A percentile compares a stretch with the other conserved stretches of the same genome.
Conservation (phyloP, 2,113 vertebrate species). For the Neomonachus schauinslandi region DNA sequence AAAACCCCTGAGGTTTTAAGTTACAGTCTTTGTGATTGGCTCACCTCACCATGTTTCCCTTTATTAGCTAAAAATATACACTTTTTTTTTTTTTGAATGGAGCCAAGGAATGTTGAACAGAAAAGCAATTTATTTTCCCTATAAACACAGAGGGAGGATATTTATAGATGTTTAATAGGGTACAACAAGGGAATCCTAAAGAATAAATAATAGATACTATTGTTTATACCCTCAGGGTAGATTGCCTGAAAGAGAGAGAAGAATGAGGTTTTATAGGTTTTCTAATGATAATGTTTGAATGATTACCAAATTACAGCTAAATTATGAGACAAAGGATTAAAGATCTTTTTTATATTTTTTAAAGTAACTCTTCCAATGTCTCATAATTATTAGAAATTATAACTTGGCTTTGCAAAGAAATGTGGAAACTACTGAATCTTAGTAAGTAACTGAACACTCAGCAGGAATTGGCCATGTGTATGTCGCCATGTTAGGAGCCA, state of each 20-base stretch:
- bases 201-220: constrained; percentile 4
- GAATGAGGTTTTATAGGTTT: background rate
- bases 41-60: background rate
- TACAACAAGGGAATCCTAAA: constrained; percentile 4
- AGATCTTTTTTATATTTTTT: constrained; percentile 7
- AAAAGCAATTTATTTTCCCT: constrained; percentile 38
- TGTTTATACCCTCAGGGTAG: background rate
- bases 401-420: background rate
- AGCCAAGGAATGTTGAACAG: background rate
- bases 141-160: constrained; percentile 20
- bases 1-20: background rate
- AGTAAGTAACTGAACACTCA: background rate
- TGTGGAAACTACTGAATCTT: background rate
- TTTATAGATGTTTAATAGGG: constrained; percentile 43
- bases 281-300: constrained; percentile 25
- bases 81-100: background rate
- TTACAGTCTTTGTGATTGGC: background rate
- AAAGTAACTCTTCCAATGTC: background rate
- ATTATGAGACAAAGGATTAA: background rate
- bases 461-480: background rate
- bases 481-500: background rate
- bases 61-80: background rate
- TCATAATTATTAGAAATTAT: background rate
- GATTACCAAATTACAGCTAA: constrained; percentile 5
- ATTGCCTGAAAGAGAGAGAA: background rate